Base-by-base conservation (phyloP, 2,888 invertebrate genomes). In the Camptogramma bilineatum region DNA sequence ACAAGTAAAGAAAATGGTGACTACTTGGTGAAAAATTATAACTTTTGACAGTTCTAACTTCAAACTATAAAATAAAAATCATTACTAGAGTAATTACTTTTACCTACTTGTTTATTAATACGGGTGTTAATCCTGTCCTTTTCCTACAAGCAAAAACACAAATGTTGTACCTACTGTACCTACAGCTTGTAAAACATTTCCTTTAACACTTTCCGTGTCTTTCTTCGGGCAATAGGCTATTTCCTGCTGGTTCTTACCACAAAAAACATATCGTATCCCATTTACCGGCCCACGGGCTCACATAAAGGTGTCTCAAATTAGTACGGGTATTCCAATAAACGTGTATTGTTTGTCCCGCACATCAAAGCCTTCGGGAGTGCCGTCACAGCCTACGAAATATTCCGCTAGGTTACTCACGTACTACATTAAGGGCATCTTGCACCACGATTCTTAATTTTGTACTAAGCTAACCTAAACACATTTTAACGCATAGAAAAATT, bases 241-340 rank as follows among this genome's bases (percentile, higher is more conserved):
- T 64, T 60, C 60, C 55, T 55, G 19, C n/a, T n/a, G n/a, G 64
- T 52, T 55, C 51, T 52, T 52, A 42, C 55, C 39, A 55, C 52
- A 64, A 64, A 64, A 64, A 60, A 51, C 53, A 58, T 48, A 59
- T 55, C 60, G 47, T 34, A 47, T 48, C 51, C 56, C 55, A 56
- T 64, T 64, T 55, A 52, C 60, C 55, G 44, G 51, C 56, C n/a
- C 54, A 51, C 50, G 53, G 34, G 55, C 60, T 39, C 48, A 48
- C 44, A 62, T 61, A 63, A 58, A 69, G 66, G 68, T 69, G 68
- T 66, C 54, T 53, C 57, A 58, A 54, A 69, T 69, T 69, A 66
- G 65, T 57, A 57, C 16, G 52, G 61, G 64, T 62, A 60, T 64
- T 57, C 57, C 56, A 52, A 60, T 57, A 69, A 66, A 66, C 58